Conservation (phyloP, 2,113 vertebrate genomes). For the Anolis carolinensis region DNA sequence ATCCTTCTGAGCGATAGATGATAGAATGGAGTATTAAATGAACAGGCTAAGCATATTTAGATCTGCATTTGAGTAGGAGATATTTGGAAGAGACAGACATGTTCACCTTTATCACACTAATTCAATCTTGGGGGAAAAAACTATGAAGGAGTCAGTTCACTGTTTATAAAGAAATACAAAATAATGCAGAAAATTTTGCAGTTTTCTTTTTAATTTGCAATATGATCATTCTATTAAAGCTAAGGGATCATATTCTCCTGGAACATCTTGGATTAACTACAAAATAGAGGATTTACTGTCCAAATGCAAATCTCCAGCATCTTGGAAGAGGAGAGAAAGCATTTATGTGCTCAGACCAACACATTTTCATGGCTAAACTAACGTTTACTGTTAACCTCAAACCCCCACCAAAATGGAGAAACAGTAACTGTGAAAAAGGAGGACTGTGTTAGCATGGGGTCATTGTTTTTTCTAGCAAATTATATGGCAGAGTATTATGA, state of each 20-base stretch:
- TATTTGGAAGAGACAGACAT: not conserved
- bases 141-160: not conserved
- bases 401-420: accelerated
- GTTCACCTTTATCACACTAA: not conserved
- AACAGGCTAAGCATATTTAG: not conserved
- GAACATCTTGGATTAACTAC: not conserved
- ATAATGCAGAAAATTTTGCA: not conserved
- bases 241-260: not conserved
- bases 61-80: not conserved
- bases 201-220: not conserved
- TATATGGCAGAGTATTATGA: not conserved
- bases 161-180: not conserved
- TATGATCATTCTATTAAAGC: not conserved
- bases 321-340: not conserved
- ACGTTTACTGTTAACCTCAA: not conserved
- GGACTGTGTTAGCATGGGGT: accelerated
- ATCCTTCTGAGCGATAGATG: not conserved
- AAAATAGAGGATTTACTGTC: not conserved
- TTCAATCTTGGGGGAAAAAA: not conserved
- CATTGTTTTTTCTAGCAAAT: constrained; percentile 8
- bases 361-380: not conserved
- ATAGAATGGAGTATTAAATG: not conserved
- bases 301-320: not conserved
- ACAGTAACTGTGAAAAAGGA: not conserved
- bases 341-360: not conserved